These are phyloP conservation scores for Ptilonorhynchus violaceus DNA, from an alignment of 2,113 vertebrate genomes.

Conservation along the genomic window DNA sequence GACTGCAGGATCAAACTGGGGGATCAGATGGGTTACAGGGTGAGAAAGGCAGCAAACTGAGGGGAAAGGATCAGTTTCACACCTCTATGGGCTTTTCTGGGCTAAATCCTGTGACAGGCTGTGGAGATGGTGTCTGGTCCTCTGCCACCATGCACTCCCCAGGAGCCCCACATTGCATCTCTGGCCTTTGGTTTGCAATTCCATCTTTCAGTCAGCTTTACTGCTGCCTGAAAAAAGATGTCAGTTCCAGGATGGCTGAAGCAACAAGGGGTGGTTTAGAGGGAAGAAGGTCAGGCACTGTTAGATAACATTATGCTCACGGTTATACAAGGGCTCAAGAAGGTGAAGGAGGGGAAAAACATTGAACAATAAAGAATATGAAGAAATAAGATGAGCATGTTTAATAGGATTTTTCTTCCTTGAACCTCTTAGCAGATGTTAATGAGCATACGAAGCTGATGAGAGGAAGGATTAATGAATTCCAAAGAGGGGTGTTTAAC, in stretches of 20 bases:
- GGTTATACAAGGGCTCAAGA: background rate
- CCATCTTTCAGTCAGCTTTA: background rate
- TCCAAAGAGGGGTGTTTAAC: conserved; percentile 64
- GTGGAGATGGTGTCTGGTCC: background rate
- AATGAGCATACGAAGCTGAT: conserved; percentile 46
- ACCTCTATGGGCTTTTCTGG: background rate
- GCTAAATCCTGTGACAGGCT: background rate
- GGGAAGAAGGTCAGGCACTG: background rate
- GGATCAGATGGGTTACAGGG: background rate
- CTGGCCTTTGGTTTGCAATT: background rate
- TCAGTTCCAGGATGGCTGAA: background rate
- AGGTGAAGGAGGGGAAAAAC: background rate
- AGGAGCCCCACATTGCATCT: background rate
- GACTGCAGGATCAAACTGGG: background rate
- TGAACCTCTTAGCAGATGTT: conserved; percentile 55
- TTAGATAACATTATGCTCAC: background rate
- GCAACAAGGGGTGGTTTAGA: background rate
- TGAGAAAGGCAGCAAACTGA: background rate
- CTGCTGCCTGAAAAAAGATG: background rate
- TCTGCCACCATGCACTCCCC: background rate
- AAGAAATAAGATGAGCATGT: conserved; percentile 26
- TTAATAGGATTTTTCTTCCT: conserved; percentile 56
- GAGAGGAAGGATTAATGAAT: conserved; percentile 61
- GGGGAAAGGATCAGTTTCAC: background rate
- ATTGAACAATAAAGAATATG: background rate